These are phyloP conservation scores for Drosophila mimica DNA, from an alignment of 2,888 invertebrate genomes.

Conservation along the genomic window DNA sequence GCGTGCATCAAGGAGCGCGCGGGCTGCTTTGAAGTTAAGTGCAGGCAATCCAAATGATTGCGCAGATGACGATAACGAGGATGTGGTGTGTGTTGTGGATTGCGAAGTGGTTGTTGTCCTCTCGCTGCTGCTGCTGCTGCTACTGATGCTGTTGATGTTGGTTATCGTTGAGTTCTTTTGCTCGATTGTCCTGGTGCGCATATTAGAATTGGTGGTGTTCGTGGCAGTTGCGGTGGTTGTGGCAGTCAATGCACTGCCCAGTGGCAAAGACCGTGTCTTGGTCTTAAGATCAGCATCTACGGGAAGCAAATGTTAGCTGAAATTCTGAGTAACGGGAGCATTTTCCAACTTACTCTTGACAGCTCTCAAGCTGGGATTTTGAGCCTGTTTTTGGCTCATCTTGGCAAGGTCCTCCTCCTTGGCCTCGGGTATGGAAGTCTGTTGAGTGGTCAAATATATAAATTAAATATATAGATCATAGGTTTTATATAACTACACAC, in stretches of 20 bases:
- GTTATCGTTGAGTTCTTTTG: constrained; percentile 27
- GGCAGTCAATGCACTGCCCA: constrained; percentile 77
- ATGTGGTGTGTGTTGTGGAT: constrained; percentile 7
- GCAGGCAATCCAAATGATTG: constrained; percentile 67
- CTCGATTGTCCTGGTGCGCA: constrained; percentile 56
- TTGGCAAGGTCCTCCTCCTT: constrained; percentile 89
- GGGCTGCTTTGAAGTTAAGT: constrained; percentile 66
- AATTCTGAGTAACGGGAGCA: neutral
- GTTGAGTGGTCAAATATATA: constrained; percentile 66
- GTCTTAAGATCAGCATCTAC: constrained; percentile 72
- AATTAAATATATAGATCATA: neutral
- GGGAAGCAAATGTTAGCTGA: neutral
- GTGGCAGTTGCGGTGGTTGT: constrained; percentile 28
- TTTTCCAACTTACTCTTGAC: constrained; percentile 45
- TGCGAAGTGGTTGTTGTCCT: constrained; percentile 16
- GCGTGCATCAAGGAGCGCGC: constrained; percentile 68
- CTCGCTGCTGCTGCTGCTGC: constrained; percentile 10
- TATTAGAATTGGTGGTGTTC: constrained; percentile 21
- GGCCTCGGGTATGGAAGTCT: constrained; percentile 90
- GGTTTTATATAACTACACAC: constrained; percentile 69
- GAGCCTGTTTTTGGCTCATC: constrained; percentile 86
- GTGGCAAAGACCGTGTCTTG: constrained; percentile 84
- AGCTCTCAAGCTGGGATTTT: constrained; percentile 42
- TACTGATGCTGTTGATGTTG: constrained; percentile 8
- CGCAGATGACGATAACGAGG: constrained; percentile 28